Evolutionary conservation across 2,797 vertebrate genomes (phyloP).

Genomic region (Crypturellus tataupa): DNA sequence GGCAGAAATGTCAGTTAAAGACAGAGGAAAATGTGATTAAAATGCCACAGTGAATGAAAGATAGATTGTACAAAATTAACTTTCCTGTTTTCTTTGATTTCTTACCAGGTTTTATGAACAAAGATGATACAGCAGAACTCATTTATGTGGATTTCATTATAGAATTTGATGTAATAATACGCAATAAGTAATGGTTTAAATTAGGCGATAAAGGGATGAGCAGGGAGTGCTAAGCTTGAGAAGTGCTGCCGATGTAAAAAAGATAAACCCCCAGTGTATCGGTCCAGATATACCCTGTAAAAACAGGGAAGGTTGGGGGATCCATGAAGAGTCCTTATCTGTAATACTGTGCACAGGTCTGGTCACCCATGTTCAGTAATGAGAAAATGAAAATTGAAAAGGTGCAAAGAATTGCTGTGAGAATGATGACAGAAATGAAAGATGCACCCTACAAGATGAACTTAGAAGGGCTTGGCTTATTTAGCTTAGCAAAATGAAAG

Average conservation of each 20-base stretch:
- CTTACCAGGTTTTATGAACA: not conserved
- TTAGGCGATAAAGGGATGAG: not conserved
- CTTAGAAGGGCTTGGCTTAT: not conserved
- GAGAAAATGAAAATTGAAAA: not conserved
- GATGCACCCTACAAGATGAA: not conserved
- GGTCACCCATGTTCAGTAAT: not conserved
- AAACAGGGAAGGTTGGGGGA: not conserved
- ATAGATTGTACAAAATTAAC: not conserved
- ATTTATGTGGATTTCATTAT: conserved; percentile 1
- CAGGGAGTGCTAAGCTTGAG: not conserved
- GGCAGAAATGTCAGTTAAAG: not conserved
- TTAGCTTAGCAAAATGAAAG: not conserved
- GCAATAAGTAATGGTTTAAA: not conserved
- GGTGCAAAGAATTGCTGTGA: not conserved
- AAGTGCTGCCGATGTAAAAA: not conserved
- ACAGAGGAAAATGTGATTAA: not conserved
- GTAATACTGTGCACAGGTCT: not conserved
- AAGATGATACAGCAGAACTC: not conserved
- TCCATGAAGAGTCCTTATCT: not conserved
- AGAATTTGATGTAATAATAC: not conserved
- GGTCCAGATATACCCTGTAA: not conserved
- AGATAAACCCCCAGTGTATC: not conserved
- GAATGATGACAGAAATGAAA: not conserved
- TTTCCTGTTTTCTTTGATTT: not conserved
- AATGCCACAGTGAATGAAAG: not conserved